Base-by-base conservation (phyloP, 37 sponge, comb jelly and placozoan species). In the Agelas oroides region DNA sequence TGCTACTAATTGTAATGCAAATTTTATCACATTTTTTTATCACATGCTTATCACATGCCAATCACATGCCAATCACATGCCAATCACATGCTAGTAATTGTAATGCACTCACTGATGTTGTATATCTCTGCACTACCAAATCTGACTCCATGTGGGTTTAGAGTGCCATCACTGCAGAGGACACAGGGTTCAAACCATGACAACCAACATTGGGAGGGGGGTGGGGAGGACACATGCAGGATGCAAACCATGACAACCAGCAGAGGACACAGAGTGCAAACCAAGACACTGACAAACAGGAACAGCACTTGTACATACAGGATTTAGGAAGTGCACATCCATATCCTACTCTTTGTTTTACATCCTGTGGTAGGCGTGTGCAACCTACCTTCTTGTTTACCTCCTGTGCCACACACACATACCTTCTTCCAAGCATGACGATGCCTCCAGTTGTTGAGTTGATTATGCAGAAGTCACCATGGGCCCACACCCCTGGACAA, bases 111-210 rank as follows among this genome's bases (percentile, higher is more conserved):
- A 95, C 96, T 87, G 64, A 98, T 91, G 67, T 90, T 92, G 85
- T 98, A 98, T 27, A 98, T 96, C 77, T 98, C 99, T 41, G 99
- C 93, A 83, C 96, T 98, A 25, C 99, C 99, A 89, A 98, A 98
- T 34, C 99, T 81, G 20, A 98, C 96, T 18, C 99, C 99, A 70
- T 61, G 70, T 23, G 99, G 99, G 81, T 98, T 98, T 11, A 98
- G 87, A 21, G 96, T 96, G 16, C 96, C 97, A 88, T 98, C 99
- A 87, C 97, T 96, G 38, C 12, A 70, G 40, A 27, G 28, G 78
- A 33, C 38, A 77, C 23, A 77, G 34, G 27, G 67, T 1, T 56
- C 13, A 14, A 19, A 21, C 33, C 14, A 66, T 16, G 15, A 15
- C 20, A n/a, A 28, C n/a, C n/a, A n/a, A n/a, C n/a, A n/a, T n/a